A percentile compares a stretch with the other conserved stretches of the same genome.
Evolutionary conservation across 2,797 vertebrate species (phyloP).

Genomic region (Ctenochaetus hawaiiensis): DNA sequence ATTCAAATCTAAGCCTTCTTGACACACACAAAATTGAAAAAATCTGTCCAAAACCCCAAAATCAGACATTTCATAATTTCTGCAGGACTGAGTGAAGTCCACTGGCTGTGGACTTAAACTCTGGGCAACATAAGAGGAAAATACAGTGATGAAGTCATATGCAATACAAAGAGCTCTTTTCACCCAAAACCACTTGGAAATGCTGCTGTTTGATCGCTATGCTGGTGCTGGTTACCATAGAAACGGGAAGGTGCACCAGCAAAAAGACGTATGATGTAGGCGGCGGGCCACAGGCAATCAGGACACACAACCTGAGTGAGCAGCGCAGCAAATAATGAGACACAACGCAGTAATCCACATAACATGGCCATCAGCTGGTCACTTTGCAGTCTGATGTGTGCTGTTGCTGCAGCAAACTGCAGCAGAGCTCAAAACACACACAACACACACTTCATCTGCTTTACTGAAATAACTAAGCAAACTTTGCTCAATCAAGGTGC

Average conservation of each 20-base stretch:
- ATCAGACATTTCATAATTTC: not conserved
- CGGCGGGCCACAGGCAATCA: constrained; percentile 69
- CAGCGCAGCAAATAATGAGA: constrained; percentile 58
- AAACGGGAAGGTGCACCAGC: constrained; percentile 75
- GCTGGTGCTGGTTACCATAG: constrained; percentile 76
- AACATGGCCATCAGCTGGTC: constrained; percentile 35
- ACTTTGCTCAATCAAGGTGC: constrained; percentile 23
- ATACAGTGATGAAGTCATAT: constrained; percentile 61
- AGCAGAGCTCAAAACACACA: constrained; percentile 7
- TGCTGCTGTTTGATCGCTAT: constrained; percentile 68
- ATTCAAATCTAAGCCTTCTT: not conserved
- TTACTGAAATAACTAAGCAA: constrained; percentile 7
- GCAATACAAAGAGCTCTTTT: constrained; percentile 55
- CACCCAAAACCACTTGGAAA: constrained; percentile 64
- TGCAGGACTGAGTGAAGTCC: not conserved
- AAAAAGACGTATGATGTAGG: constrained; percentile 72
- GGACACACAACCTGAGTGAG: constrained; percentile 73
- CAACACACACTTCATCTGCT: not conserved
- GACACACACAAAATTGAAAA: not conserved
- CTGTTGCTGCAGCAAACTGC: constrained; percentile 39
- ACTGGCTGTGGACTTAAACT: constrained; percentile 6
- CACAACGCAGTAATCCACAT: constrained; percentile 35
- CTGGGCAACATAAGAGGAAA: constrained; percentile 58
- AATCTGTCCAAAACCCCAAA: not conserved
- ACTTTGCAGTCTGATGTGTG: constrained; percentile 22